Percentiles rank a stretch among this genome's conserved stretches.
Evolutionary conservation across 2,888 invertebrate species (phyloP).

Genomic region (Drosophila prolongata): DNA sequence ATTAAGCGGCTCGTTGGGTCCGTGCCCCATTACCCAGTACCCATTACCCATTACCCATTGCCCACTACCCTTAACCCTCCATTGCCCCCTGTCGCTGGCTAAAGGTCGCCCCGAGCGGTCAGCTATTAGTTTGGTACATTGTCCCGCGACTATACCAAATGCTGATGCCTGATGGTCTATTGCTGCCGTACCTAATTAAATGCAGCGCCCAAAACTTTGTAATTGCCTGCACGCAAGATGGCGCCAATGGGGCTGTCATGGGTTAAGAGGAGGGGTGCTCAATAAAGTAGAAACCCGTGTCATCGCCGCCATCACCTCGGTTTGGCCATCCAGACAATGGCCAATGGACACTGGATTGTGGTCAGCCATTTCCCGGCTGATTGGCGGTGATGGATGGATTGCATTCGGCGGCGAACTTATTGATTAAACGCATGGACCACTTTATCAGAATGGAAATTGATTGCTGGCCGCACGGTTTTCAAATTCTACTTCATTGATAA

Average conservation of each 20-base stretch:
- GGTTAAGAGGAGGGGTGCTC: neutral
- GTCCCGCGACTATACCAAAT: slow-evolving; percentile 53
- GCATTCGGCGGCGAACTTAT: neutral
- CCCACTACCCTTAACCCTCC: neutral
- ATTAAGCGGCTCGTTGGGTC: slow-evolving; percentile 69
- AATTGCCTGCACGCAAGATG: slow-evolving; percentile 74
- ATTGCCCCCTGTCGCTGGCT: neutral
- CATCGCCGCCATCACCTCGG: slow-evolving; percentile 13
- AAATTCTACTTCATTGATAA: neutral
- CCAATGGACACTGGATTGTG: slow-evolving; percentile 15
- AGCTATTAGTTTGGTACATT: slow-evolving; percentile 70
- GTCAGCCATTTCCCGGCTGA: slow-evolving; percentile 6
- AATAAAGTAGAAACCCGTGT: slow-evolving; percentile 28
- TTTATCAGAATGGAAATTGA: slow-evolving; percentile 1
- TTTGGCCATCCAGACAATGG: neutral
- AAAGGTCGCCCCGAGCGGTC: slow-evolving; percentile 35
- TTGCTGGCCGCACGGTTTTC: neutral
- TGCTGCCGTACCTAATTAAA: slow-evolving; percentile 66
- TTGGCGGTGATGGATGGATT: slow-evolving; percentile 15
- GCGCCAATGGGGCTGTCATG: slow-evolving; percentile 41
- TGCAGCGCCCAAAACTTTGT: slow-evolving; percentile 73
- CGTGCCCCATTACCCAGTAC: neutral
- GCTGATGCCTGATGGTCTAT: slow-evolving; percentile 29
- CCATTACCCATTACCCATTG: neutral
- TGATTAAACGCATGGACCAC: slow-evolving; percentile 1